phyloP scores from a whole-genome alignment of 2,888 invertebrate genomes.

The Cyaniris semiargus region DNA sequence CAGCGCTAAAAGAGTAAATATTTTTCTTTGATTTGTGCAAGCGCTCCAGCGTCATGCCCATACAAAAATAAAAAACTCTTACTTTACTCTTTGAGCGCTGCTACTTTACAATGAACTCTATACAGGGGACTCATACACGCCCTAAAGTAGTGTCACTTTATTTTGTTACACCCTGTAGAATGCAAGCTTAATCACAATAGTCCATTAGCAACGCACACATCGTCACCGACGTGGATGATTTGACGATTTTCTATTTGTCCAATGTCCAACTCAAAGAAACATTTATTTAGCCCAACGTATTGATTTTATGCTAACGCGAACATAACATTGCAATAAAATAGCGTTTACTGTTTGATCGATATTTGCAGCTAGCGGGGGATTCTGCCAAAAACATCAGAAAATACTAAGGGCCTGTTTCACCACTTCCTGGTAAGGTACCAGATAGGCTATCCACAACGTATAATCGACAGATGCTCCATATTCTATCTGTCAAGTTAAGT shows the following conservation, averaged over 20 bases:
- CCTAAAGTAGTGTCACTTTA: not conserved
- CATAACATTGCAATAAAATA: conserved; percentile 7
- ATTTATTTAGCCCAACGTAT: not conserved
- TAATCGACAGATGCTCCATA: no score
- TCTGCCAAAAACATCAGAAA: conserved; percentile 7
- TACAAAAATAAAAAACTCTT: no score
- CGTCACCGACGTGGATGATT: not conserved
- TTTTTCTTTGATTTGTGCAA: no score
- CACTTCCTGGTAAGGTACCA: no score
- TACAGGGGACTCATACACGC: no score
- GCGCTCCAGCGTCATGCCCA: no score
- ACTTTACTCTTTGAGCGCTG: no score
- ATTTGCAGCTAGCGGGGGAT: not conserved
- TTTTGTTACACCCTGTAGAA: not conserved
- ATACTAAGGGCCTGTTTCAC: no score
- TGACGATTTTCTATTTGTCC: conserved; percentile 2
- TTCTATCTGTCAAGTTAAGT: no score
- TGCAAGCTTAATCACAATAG: not conserved
- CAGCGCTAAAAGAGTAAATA: no score
- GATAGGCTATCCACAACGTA: no score
- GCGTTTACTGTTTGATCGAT: not conserved
- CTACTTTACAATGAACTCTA: not conserved
- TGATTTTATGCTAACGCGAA: not conserved
- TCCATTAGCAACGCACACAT: conserved; percentile 10
- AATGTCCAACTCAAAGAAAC: not conserved